phyloP scores from a whole-genome alignment of 2,113 vertebrate species.

The Stigmatopora nigra region DNA sequence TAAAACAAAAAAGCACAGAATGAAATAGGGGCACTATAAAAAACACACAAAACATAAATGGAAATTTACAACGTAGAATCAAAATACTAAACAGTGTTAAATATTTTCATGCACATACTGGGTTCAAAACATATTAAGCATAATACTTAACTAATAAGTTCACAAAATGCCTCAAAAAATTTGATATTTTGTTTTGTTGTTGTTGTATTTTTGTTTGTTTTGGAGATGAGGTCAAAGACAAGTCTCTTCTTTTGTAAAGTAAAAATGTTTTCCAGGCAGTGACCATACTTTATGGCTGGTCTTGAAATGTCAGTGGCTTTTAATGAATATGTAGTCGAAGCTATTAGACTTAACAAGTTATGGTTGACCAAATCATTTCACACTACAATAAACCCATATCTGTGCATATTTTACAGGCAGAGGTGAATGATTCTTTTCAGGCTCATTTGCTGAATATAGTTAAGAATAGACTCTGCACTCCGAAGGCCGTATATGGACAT shows the following conservation, averaged over 20 bases:
- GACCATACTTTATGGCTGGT: constrained; percentile 27
- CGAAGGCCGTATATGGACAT: constrained; percentile 14
- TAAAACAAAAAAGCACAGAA: no score
- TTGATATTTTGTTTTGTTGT: no score
- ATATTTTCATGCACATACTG: no score
- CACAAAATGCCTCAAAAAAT: no score
- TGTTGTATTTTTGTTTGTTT: no score
- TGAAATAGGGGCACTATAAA: no score
- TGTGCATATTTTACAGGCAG: constrained; percentile 33
- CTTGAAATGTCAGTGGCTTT: constrained; percentile 57
- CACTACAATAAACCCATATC: constrained; percentile 6
- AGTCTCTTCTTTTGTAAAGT: constrained; percentile 23
- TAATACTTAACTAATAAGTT: no score
- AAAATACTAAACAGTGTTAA: no score
- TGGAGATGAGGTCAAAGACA: neutral
- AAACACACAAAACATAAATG: no score
- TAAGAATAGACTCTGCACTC: constrained; percentile 12
- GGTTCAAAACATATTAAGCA: no score
- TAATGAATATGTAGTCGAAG: constrained; percentile 55
- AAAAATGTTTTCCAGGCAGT: constrained; percentile 19
- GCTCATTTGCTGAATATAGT: constrained; percentile 41
- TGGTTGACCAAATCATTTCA: constrained; percentile 20
- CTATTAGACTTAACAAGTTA: constrained; percentile 28
- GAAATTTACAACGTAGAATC: no score
- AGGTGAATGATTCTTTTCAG: constrained; percentile 21